Conservation (phyloP, 2,113 vertebrate genomes). For the Ursus arctos region DNA sequence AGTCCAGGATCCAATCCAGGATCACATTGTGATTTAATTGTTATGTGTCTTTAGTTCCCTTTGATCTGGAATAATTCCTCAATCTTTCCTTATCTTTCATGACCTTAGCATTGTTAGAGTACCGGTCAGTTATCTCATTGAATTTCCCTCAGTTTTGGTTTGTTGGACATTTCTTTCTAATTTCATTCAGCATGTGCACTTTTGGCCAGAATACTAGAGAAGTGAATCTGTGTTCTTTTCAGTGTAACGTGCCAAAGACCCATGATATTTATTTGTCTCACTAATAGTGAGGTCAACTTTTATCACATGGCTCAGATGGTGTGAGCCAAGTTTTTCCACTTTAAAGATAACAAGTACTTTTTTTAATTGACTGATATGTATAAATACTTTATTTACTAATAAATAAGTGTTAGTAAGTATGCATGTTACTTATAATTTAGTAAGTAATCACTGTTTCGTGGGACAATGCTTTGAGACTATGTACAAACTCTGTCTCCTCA, state of each 20-base stretch:
- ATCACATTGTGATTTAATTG: neutral
- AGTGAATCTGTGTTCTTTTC: neutral
- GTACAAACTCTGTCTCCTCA: neutral
- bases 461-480: neutral
- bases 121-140: neutral
- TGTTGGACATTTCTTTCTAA: neutral
- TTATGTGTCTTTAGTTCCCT: neutral
- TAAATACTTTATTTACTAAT: neutral
- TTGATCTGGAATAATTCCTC: neutral
- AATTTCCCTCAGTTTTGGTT: neutral
- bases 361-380: neutral
- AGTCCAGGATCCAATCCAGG: neutral
- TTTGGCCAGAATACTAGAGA: neutral
- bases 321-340: neutral
- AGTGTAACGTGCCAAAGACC: neutral
- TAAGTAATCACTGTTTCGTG: neutral
- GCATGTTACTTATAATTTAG: neutral
- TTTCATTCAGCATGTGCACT: neutral
- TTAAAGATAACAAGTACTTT: neutral
- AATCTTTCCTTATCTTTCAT: neutral
- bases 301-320: neutral
- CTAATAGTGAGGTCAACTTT: neutral
- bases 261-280: neutral
- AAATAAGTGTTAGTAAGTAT: neutral
- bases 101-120: neutral